Conservation (phyloP, 2,113 vertebrate species). For the Spheniscus mendiculus region DNA sequence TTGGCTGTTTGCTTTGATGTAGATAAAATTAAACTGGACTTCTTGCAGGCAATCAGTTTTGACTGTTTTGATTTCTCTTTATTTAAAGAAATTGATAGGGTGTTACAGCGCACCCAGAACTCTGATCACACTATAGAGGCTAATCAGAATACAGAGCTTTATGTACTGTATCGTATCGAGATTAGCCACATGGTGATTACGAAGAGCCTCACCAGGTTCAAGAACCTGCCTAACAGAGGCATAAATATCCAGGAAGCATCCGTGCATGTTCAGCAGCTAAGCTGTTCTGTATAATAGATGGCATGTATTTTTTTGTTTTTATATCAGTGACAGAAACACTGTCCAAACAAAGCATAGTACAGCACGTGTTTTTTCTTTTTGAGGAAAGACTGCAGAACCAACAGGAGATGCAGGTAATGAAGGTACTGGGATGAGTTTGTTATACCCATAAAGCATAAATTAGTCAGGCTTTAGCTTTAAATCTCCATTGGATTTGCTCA, state of each 20-base stretch:
- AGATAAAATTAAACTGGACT: not conserved
- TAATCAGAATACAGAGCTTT: not conserved
- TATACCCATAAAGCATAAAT: not conserved
- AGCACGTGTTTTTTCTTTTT: not conserved
- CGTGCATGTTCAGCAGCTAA: not conserved
- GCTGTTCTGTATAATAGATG: not conserved
- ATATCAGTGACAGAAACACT: not conserved
- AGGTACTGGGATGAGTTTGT: not conserved
- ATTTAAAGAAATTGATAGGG: not conserved
- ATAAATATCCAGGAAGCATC: not conserved
- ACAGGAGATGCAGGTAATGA: not conserved
- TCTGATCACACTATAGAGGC: not conserved
- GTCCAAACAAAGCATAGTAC: not conserved
- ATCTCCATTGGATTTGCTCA: slow-evolving; percentile 58
- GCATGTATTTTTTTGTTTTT: not conserved
- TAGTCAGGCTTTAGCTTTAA: slow-evolving; percentile 40
- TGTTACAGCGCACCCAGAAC: not conserved
- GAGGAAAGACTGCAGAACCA: not conserved
- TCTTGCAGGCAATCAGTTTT: not conserved
- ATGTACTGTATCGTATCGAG: accelerated
- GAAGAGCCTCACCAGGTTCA: not conserved
- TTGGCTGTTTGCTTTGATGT: not conserved
- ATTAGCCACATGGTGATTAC: not conserved
- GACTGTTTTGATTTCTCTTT: not conserved
- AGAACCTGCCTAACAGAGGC: not conserved